These are phyloP conservation scores for Anastrepha obliqua DNA, from an alignment of 1,140 invertebrate genomes.

Conservation along the genomic window DNA sequence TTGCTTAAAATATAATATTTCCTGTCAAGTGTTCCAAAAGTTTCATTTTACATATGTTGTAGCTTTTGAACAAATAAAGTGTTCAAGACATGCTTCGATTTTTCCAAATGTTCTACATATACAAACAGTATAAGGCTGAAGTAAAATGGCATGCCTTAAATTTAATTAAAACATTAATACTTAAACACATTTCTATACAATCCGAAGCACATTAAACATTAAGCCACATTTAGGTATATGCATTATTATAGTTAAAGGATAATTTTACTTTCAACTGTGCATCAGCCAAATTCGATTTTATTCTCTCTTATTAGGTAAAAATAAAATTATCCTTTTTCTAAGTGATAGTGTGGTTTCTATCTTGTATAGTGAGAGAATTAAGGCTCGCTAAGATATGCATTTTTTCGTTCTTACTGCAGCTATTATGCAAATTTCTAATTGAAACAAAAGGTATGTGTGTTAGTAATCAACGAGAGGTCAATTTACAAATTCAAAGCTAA, in stretches of 20 bases:
- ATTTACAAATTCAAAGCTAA: neutral
- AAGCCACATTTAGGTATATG: neutral
- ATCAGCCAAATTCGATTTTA: neutral
- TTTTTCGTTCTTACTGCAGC: neutral
- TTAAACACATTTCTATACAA: neutral
- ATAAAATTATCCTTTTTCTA: neutral
- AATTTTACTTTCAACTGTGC: neutral
- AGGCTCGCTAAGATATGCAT: neutral
- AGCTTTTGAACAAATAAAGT: too few species aligned
- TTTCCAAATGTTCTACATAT: neutral
- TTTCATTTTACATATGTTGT: too few species aligned
- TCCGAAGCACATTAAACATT: neutral
- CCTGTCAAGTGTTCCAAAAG: too few species aligned
- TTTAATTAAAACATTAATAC: neutral
- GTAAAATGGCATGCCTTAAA: neutral
- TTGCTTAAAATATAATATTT: too few species aligned
- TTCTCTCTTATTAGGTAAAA: too few species aligned
- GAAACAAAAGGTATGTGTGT: neutral
- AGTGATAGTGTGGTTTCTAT: neutral
- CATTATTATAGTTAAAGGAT: neutral
- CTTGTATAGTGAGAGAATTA: neutral
- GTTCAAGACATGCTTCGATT: neutral
- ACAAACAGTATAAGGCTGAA: neutral
- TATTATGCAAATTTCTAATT: slow-evolving; percentile 6
- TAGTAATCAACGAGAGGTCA: neutral